Conservation (phyloP, 2,888 invertebrate genomes). For the Heliconius charithonia region DNA sequence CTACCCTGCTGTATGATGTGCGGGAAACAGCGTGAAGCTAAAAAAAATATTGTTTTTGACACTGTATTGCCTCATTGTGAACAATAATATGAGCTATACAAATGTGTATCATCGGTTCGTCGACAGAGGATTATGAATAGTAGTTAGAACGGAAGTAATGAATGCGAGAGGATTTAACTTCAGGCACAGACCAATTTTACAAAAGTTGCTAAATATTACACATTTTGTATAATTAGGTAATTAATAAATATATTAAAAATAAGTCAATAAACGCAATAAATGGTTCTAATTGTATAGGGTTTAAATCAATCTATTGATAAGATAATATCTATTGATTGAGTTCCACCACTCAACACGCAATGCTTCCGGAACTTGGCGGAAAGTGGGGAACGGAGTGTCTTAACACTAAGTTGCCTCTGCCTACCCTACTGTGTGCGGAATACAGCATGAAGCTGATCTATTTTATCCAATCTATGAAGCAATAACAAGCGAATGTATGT, state of each 20-base stretch:
- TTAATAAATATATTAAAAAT: too few relatives aligned
- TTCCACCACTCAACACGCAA: too few relatives aligned
- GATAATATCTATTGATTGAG: too few relatives aligned
- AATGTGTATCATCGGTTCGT: constrained; percentile 23
- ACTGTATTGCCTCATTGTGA: not conserved
- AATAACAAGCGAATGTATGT: too few relatives aligned
- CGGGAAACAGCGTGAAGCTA: too few relatives aligned
- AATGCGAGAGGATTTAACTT: constrained; percentile 66
- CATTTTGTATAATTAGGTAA: not conserved
- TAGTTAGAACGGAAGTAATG: constrained; percentile 65
- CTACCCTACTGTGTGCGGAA: too few relatives aligned
- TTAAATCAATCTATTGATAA: not conserved
- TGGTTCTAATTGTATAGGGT: not conserved
- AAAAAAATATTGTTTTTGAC: not conserved
- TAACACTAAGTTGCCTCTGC: too few relatives aligned
- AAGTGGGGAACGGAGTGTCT: too few relatives aligned
- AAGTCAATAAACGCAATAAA: not conserved
- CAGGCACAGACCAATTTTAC: constrained; percentile 62
- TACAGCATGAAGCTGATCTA: too few relatives aligned
- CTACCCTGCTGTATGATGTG: too few relatives aligned
- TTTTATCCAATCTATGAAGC: too few relatives aligned
- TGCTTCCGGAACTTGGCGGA: too few relatives aligned
- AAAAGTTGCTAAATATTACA: constrained; percentile 63
- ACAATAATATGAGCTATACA: not conserved
- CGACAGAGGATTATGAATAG: constrained; percentile 65